These are phyloP conservation scores for Chironomus tepperi DNA, from an alignment of 1,140 invertebrate genomes.

Conservation along the genomic window DNA sequence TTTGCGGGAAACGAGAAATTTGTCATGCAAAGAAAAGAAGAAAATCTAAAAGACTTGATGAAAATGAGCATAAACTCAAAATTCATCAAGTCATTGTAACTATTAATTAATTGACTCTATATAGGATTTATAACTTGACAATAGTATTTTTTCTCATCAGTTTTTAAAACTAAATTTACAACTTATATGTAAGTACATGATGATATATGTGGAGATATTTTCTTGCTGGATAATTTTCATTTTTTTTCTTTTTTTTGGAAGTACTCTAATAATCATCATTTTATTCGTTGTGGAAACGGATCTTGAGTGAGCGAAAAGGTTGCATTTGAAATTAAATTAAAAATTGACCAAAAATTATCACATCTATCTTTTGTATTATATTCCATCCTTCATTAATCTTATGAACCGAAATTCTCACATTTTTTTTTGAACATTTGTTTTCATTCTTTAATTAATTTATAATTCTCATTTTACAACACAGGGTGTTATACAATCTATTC, in stretches of 20 bases:
- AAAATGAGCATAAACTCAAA: too few relatives aligned
- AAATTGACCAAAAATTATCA: background rate
- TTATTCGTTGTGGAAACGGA: slow-evolving; percentile 21
- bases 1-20: background rate
- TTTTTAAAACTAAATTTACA: slow-evolving; percentile 18
- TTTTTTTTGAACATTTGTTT: background rate
- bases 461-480: background rate
- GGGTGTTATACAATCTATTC: background rate
- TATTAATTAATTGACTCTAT: slow-evolving; percentile 22
- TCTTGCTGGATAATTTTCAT: background rate
- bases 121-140: slow-evolving; percentile 12
- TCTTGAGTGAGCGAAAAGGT: slow-evolving; percentile 13
- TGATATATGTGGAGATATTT: background rate
- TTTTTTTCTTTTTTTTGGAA: background rate
- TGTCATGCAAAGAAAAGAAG: background rate
- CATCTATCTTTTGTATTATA: background rate
- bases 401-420: too few relatives aligned
- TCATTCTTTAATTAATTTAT: background rate
- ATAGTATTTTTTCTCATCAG: slow-evolving; percentile 15
- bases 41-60: slow-evolving; percentile 2
- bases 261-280: background rate
- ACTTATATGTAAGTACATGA: slow-evolving; percentile 8
- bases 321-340: background rate
- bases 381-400: background rate
- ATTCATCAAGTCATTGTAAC: background rate